Percentiles rank a stretch among this genome's conserved stretches.
These are phyloP conservation scores for Wiebesia pumilae DNA, from an alignment of 1,140 invertebrate genomes.

Conservation along the genomic window DNA sequence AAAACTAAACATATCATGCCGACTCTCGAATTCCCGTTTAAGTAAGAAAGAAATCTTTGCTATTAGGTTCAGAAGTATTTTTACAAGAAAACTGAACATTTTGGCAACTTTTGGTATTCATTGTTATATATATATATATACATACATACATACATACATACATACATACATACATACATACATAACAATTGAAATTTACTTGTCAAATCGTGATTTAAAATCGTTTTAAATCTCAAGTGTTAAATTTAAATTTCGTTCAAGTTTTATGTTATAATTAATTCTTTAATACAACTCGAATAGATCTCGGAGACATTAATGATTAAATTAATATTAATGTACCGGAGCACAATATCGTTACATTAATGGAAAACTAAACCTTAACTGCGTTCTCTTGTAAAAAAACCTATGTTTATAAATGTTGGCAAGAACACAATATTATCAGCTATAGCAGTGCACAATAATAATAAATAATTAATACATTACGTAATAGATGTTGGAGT, in stretches of 20 bases:
- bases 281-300: too few relatives aligned
- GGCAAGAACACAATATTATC: background rate
- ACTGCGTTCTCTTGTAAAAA: slow-evolving; percentile 11
- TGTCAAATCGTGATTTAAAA: too few relatives aligned
- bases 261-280: too few relatives aligned
- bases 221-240: too few relatives aligned
- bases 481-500: background rate
- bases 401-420: background rate
- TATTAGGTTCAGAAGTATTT: background rate
- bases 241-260: too few relatives aligned
- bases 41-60: background rate
- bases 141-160: too few relatives aligned
- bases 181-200: background rate
- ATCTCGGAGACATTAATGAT: too few relatives aligned
- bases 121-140: too few relatives aligned
- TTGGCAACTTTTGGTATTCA: background rate
- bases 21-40: background rate
- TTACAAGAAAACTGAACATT: slow-evolving; percentile 9
- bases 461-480: slow-evolving; percentile 10
- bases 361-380: background rate
- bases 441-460: background rate
- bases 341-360: too few relatives aligned
- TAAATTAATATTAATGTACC: background rate
- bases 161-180: too few relatives aligned
- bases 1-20: slow-evolving; percentile 47